These are phyloP conservation scores for Parasteatoda tepidariorum DNA, from an alignment of 1,140 invertebrate genomes.

Conservation along the genomic window DNA sequence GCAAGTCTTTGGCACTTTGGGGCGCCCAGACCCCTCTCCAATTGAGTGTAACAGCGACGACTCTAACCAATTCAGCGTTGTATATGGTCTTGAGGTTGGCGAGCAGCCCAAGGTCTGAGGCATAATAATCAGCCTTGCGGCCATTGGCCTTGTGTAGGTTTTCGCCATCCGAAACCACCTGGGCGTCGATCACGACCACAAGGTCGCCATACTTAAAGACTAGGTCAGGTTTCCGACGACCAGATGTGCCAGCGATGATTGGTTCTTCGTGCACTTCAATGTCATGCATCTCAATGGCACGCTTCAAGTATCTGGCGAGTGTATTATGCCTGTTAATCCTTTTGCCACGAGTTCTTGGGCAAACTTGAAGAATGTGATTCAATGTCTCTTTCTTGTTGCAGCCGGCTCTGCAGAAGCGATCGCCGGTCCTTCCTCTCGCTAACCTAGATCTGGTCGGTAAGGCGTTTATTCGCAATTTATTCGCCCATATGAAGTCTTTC, in stretches of 20 bases:
- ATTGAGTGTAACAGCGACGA: neutral
- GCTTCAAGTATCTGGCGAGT: neutral
- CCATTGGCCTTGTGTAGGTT: neutral
- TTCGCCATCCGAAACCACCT: neutral
- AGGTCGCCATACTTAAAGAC: neutral
- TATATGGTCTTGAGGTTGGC: too few species aligned
- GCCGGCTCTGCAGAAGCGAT: neutral
- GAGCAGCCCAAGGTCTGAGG: too few species aligned
- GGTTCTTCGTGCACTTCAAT: neutral
- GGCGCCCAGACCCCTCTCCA: neutral
- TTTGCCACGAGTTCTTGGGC: neutral
- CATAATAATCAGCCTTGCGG: neutral
- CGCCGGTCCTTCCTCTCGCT: neutral
- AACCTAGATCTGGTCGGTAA: neutral
- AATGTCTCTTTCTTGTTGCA: neutral
- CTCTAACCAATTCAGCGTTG: neutral
- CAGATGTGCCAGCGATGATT: neutral
- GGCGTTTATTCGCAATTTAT: neutral
- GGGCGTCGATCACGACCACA: neutral
- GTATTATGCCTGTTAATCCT: neutral
- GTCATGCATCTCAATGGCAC: neutral
- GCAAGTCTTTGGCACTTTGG: neutral
- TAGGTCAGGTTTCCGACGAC: neutral
- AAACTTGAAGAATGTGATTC: slow-evolving; percentile 4
- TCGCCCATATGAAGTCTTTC: neutral